These are phyloP conservation scores for Microctenopoma stevenorrisi DNA, from an alignment of 2,797 vertebrate species.

Conservation along the genomic window DNA sequence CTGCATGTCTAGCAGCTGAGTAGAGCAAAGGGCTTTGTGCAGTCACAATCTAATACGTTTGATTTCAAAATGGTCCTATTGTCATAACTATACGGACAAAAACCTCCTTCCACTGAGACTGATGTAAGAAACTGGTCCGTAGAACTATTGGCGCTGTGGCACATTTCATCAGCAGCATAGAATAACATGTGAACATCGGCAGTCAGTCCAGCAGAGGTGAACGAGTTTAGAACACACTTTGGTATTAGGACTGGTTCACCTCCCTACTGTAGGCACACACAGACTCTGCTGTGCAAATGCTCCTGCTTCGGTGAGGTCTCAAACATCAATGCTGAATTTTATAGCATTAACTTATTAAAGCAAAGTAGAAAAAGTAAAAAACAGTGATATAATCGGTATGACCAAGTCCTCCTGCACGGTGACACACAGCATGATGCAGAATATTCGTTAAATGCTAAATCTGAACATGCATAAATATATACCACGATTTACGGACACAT, in stretches of 20 bases:
- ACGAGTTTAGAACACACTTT: conserved; percentile 31
- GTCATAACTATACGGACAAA: background rate
- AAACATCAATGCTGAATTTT: conserved; percentile 30
- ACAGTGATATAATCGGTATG: background rate
- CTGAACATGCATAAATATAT: background rate
- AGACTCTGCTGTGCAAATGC: conserved; percentile 38
- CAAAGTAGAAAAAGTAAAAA: too few relatives aligned
- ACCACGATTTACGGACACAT: background rate
- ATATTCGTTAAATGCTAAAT: background rate
- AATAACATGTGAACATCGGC: conserved; percentile 9
- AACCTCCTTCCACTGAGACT: background rate
- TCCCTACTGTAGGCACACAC: conserved; percentile 21
- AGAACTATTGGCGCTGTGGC: conserved; percentile 5
- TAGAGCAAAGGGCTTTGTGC: background rate
- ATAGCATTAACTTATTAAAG: too few relatives aligned
- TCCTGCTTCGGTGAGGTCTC: conserved; percentile 34
- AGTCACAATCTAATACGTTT: background rate
- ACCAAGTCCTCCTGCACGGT: background rate
- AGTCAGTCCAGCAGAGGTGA: conserved; percentile 29
- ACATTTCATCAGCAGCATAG: background rate
- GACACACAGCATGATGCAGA: background rate
- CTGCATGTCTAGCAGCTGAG: background rate
- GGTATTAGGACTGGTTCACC: conserved; percentile 12
- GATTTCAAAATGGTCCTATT: background rate
- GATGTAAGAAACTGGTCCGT: background rate